Evolutionary conservation across 2,797 vertebrate genomes (phyloP), one percentile per base, ranked within the genome.

Genomic region (Falco columbarius): DNA sequence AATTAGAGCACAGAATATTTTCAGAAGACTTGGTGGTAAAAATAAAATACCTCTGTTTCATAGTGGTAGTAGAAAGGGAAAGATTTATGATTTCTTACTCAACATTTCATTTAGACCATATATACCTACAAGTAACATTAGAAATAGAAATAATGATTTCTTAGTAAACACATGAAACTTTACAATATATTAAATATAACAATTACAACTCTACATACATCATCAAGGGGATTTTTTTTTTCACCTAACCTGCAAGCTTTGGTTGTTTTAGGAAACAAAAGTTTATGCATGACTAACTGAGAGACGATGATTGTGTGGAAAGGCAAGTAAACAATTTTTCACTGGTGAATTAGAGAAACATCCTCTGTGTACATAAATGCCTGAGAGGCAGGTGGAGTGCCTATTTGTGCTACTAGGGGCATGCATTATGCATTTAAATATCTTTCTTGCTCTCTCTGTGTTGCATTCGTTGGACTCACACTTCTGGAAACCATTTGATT

Each of bases 311-410:
- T 61, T 72, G 38, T 66, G 27, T 40, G 32, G 59, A 90, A 91
- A 36, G 7, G 4, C 36, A 73, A 73, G 36, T 14, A 77, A 93
- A 58, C 36, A 74, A 52, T 8, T 18, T 8, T 46, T 47, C 51
- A 23, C n/a, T 66, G 34, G 54, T 55, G 58, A 79, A 52, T 42
- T 27, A 44, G 38, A 86, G 29, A 26, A 92, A 68, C 19, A 40
- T 29, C 1, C 1, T 29, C 77, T 32, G 2, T 27, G 19, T 23
- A 30, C 2, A 11, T 1, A 34, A 32, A 66, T 66, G 7, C 4
- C 52, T 7, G 0, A 66, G 15, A 86, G 44, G 24, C 27, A 44
- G 8, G 11, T 65, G 9, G 18, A 62, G n/a, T 40, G 22, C 6
- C 2, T 82, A 12, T 54, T 61, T 65, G 8, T 79, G 30, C 26